Percentiles rank a stretch among this genome's conserved stretches.
Evolutionary conservation across 2,888 invertebrate species (phyloP).

Genomic region (Mystacides longicornis): DNA sequence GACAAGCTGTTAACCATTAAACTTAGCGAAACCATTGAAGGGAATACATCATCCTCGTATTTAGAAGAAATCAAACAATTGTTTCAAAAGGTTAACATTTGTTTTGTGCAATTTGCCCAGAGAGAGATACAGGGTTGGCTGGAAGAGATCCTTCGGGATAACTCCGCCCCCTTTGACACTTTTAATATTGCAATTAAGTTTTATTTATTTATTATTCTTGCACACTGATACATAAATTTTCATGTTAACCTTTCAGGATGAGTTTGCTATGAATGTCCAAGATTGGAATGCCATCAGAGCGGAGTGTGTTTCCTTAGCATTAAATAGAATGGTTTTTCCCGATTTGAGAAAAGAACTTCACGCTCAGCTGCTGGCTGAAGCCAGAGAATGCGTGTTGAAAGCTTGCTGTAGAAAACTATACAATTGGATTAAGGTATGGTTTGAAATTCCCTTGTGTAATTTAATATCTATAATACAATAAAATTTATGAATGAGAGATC

Average conservation of each 20-base stretch:
- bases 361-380: constrained; percentile 71
- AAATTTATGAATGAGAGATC: too few relatives aligned
- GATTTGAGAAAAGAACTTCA: constrained; percentile 81
- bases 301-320: constrained; percentile 81
- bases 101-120: neutral
- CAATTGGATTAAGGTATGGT: constrained; percentile 82
- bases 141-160: too few relatives aligned
- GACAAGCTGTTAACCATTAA: constrained; percentile 70
- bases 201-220: neutral
- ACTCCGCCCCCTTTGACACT: too few relatives aligned
- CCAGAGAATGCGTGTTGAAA: constrained; percentile 77
- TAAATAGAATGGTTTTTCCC: constrained; percentile 83
- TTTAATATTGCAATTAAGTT: too few relatives aligned
- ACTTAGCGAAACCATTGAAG: constrained; percentile 70
- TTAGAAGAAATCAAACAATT: constrained; percentile 85
- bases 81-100: constrained; percentile 57
- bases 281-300: constrained; percentile 91
- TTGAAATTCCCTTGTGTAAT: too few relatives aligned
- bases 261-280: constrained; percentile 87
- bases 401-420: constrained; percentile 80
- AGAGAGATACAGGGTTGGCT: too few relatives aligned
- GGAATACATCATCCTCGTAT: constrained; percentile 68
- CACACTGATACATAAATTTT: constrained; percentile 4
- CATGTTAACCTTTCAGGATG: constrained; percentile 62
- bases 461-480: too few relatives aligned